Evolutionary conservation across 2,888 invertebrate genomes (phyloP).

Genomic region (Capitulum mitella): DNA sequence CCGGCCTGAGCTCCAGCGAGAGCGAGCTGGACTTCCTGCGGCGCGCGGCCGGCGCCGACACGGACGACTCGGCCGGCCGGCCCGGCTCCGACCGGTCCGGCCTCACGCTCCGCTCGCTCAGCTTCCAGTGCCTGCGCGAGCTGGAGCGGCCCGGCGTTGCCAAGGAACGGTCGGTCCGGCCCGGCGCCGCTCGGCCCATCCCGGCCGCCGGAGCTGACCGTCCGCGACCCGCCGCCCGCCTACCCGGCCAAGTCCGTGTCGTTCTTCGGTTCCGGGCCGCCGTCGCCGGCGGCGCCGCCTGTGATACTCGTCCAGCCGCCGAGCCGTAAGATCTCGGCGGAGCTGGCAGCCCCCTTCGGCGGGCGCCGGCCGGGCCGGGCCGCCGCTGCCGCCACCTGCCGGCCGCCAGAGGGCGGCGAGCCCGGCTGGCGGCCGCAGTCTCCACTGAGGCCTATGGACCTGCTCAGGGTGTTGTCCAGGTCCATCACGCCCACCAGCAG

Average conservation of each 20-base stretch:
- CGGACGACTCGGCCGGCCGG: not conserved
- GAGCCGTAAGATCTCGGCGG: not conserved
- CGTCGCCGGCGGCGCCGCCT: not conserved
- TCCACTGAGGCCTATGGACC: not conserved
- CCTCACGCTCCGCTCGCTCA: not conserved
- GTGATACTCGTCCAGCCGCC: not conserved
- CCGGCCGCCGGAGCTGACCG: not conserved
- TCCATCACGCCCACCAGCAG: not conserved
- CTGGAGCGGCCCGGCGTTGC: not conserved
- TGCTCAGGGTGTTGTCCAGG: not conserved
- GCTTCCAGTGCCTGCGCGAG: not conserved
- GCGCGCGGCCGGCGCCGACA: not conserved
- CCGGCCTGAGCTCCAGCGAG: conserved; percentile 2
- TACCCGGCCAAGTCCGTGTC: not conserved
- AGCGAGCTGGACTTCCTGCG: not conserved
- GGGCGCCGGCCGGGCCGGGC: not conserved
- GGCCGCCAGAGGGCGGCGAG: not conserved
- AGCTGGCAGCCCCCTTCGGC: not conserved
- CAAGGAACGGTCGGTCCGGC: too few species aligned
- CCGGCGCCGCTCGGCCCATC: not conserved
- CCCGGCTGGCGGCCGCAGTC: not conserved
- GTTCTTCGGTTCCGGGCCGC: not conserved
- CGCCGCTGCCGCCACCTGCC: not conserved
- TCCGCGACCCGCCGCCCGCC: not conserved
- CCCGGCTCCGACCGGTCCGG: not conserved